These are phyloP conservation scores for Neodon shergylaensis DNA, from an alignment of 2,113 vertebrate species.

Conservation along the genomic window DNA sequence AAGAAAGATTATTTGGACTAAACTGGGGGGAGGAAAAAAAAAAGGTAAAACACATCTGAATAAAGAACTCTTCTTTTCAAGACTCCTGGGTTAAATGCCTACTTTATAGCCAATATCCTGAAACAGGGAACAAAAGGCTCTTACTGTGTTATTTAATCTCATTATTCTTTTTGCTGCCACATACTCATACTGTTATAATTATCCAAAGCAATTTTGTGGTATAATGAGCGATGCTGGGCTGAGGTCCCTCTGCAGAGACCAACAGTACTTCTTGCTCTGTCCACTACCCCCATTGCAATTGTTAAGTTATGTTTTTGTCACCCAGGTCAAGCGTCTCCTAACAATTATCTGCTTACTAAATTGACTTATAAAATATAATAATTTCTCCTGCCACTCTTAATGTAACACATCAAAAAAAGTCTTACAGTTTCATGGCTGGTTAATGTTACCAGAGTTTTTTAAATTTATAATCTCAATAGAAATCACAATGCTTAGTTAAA, in stretches of 20 bases:
- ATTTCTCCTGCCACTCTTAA: not conserved
- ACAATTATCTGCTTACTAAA: conserved; percentile 21
- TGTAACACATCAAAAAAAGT: not conserved
- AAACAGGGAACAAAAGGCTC: not conserved
- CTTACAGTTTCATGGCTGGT: not conserved
- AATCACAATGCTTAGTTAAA: conserved; percentile 4
- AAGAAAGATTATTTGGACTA: not conserved
- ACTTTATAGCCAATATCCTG: not conserved
- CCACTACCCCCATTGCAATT: not conserved
- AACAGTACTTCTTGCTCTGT: not conserved
- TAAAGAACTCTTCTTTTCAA: not conserved
- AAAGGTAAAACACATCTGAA: not conserved
- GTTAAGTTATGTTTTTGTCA: not conserved
- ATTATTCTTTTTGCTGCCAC: not conserved
- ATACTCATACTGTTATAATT: not conserved
- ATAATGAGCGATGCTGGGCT: not conserved
- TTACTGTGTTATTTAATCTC: not conserved
- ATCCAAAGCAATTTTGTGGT: not conserved
- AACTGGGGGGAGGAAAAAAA: not conserved
- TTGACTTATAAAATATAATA: conserved; percentile 26
- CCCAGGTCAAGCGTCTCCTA: not conserved
- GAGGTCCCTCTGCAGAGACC: not conserved
- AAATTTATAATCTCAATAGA: conserved; percentile 37
- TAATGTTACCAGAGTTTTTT: not conserved
- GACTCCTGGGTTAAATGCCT: not conserved